Conservation (phyloP, 2,888 invertebrate species). For the Epinotia bilunana region DNA sequence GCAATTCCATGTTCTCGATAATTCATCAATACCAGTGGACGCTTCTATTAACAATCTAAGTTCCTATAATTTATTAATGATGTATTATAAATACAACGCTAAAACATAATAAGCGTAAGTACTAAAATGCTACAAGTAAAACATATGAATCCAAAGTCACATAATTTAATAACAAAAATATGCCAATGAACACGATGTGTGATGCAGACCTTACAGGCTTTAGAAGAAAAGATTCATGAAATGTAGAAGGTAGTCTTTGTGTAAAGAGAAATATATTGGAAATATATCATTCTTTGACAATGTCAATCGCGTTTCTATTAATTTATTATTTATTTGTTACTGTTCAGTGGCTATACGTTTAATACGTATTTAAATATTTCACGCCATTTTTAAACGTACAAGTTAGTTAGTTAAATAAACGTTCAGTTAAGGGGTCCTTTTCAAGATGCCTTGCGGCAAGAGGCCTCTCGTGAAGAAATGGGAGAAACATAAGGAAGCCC, state of each 20-base stretch:
- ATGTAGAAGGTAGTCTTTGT: neutral
- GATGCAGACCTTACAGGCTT: too few species aligned
- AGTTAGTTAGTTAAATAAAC: neutral
- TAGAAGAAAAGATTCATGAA: neutral
- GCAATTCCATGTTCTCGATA: too few species aligned
- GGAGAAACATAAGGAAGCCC: slow-evolving; percentile 66
- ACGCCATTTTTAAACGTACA: neutral
- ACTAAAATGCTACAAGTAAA: too few species aligned
- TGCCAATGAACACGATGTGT: too few species aligned
- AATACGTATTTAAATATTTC: neutral
- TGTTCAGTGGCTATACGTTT: neutral
- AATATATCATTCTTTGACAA: slow-evolving; percentile 16
- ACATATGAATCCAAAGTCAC: too few species aligned
- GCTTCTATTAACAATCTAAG: too few species aligned
- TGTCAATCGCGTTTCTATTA: slow-evolving; percentile 25
- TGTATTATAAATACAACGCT: too few species aligned
- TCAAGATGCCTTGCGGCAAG: slow-evolving; percentile 72
- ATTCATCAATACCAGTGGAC: too few species aligned
- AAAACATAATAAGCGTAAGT: too few species aligned
- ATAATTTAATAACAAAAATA: too few species aligned
- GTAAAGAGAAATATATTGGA: too few species aligned
- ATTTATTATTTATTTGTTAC: slow-evolving; percentile 16
- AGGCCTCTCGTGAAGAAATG: slow-evolving; percentile 67
- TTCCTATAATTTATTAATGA: too few species aligned
- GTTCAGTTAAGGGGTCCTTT: neutral